These are phyloP conservation scores for Cabera pusaria DNA, from an alignment of 2,888 invertebrate genomes.

Conservation along the genomic window DNA sequence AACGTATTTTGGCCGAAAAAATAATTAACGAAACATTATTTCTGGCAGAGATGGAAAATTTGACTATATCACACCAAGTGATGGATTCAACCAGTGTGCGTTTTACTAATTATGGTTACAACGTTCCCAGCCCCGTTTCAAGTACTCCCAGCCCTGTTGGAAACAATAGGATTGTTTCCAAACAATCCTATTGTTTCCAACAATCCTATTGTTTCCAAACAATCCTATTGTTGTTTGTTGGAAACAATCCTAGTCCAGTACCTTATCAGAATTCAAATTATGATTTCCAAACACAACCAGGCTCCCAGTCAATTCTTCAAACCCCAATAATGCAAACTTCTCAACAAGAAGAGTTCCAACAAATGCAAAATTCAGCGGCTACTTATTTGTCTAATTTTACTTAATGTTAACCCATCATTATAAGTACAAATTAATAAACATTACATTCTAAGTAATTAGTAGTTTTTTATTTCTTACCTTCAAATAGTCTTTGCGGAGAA, in stretches of 20 bases:
- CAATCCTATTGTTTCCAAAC: too few relatives aligned
- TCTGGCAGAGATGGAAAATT: constrained; percentile 16
- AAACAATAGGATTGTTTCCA: too few relatives aligned
- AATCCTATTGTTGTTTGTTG: too few relatives aligned
- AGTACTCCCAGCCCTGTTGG: too few relatives aligned
- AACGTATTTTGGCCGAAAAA: constrained; percentile 21
- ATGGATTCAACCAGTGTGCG: too few relatives aligned
- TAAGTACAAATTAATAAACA: constrained; percentile 4
- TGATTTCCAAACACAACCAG: neutral
- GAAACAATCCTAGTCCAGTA: too few relatives aligned
- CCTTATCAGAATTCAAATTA: constrained; percentile 1
- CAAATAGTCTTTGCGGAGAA: constrained; percentile 2
- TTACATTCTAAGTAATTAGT: neutral
- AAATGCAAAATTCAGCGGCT: too few relatives aligned
- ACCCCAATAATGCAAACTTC: neutral
- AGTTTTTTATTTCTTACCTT: constrained; percentile 4
- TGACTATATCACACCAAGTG: constrained; percentile 11
- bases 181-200: too few relatives aligned
- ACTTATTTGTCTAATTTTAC: neutral
- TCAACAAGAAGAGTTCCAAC: too few relatives aligned
- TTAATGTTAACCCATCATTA: too few relatives aligned
- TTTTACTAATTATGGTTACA: too few relatives aligned
- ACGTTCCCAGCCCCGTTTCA: too few relatives aligned
- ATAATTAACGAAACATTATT: constrained; percentile 18
- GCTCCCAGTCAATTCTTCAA: neutral